A percentile compares a stretch with the other conserved stretches of the same genome.
Conservation (phyloP, 2,888 invertebrate genomes). For the Scrobipalpa atriplicella region DNA sequence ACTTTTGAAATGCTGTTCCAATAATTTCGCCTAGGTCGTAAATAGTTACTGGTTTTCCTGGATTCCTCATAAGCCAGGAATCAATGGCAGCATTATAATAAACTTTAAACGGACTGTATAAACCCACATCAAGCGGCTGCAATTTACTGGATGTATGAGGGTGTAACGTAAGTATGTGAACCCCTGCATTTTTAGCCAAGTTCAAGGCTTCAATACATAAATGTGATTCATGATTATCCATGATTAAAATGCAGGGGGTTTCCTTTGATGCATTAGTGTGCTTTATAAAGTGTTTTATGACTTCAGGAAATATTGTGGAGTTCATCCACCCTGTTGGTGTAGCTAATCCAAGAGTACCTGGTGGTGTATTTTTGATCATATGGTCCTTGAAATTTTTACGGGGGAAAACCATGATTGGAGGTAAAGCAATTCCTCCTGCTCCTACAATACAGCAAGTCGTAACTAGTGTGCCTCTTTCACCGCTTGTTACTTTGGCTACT, state of each 20-base stretch:
- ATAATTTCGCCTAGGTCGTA: no score
- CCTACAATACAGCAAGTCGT: slow-evolving; percentile 35
- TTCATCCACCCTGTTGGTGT: slow-evolving; percentile 55
- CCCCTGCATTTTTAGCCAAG: slow-evolving; percentile 19
- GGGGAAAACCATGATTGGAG: slow-evolving; percentile 48
- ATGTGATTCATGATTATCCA: slow-evolving; percentile 34
- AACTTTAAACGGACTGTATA: slow-evolving; percentile 39
- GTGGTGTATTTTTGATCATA: slow-evolving; percentile 39
- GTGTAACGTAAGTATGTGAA: slow-evolving; percentile 51
- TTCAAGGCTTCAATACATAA: slow-evolving; percentile 28
- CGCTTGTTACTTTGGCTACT: slow-evolving; percentile 47
- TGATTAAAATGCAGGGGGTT: slow-evolving; percentile 44
- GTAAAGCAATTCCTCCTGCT: slow-evolving; percentile 39
- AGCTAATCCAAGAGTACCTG: slow-evolving; percentile 50
- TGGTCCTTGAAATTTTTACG: slow-evolving; percentile 31
- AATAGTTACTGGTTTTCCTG: no score
- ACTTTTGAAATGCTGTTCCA: no score
- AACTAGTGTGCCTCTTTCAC: slow-evolving; percentile 40
- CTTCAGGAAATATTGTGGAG: slow-evolving; percentile 45
- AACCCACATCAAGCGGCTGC: slow-evolving; percentile 59
- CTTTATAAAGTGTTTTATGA: slow-evolving; percentile 54
- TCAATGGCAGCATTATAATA: no score
- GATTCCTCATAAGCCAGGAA: no score
- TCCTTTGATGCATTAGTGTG: slow-evolving; percentile 38
- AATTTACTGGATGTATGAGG: slow-evolving; percentile 61